A percentile compares a stretch with the other conserved stretches of the same genome.
These are phyloP conservation scores for Calameuta filiformis DNA, from an alignment of 2,888 invertebrate genomes.

Conservation along the genomic window DNA sequence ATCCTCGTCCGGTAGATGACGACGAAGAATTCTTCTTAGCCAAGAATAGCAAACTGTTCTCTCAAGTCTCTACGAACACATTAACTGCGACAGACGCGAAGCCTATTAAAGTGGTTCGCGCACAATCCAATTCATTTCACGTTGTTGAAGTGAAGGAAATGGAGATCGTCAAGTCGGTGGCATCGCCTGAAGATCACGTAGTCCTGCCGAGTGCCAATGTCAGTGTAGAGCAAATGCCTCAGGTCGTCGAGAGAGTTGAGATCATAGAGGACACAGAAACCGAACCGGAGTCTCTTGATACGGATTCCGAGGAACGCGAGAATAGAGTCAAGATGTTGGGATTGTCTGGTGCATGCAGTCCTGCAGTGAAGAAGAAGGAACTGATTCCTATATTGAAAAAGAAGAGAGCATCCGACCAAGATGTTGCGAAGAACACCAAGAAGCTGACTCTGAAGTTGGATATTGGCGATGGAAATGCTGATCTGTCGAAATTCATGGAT, in stretches of 20 bases:
- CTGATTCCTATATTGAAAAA: slow-evolving; percentile 46
- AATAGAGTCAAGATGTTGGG: slow-evolving; percentile 22
- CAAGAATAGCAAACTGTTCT: slow-evolving; percentile 76
- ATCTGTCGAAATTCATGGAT: slow-evolving; percentile 26
- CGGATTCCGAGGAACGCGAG: slow-evolving; percentile 50
- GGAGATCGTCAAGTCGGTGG: slow-evolving; percentile 76
- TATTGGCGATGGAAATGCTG: slow-evolving; percentile 29
- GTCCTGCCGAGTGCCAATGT: slow-evolving; percentile 57
- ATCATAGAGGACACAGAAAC: slow-evolving; percentile 66
- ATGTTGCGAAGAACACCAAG: slow-evolving; percentile 31
- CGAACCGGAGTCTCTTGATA: slow-evolving; percentile 56
- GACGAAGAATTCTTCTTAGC: slow-evolving; percentile 67
- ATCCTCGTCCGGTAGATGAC: slow-evolving; percentile 31
- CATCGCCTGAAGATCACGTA: slow-evolving; percentile 66
- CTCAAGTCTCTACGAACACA: slow-evolving; percentile 73
- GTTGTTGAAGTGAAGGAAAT: slow-evolving; percentile 77
- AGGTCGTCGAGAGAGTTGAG: slow-evolving; percentile 66
- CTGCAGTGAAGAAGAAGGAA: slow-evolving; percentile 29
- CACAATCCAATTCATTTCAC: slow-evolving; percentile 66
- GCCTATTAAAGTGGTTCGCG: slow-evolving; percentile 16
- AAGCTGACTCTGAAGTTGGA: slow-evolving; percentile 49
- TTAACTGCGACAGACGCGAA: slow-evolving; percentile 37
- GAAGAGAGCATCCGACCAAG: slow-evolving; percentile 22
- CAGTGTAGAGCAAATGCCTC: slow-evolving; percentile 56
- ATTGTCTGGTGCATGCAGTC: slow-evolving; percentile 3